These are phyloP conservation scores for Molossus alvarezi DNA, from an alignment of 2,797 vertebrate species.

Conservation along the genomic window DNA sequence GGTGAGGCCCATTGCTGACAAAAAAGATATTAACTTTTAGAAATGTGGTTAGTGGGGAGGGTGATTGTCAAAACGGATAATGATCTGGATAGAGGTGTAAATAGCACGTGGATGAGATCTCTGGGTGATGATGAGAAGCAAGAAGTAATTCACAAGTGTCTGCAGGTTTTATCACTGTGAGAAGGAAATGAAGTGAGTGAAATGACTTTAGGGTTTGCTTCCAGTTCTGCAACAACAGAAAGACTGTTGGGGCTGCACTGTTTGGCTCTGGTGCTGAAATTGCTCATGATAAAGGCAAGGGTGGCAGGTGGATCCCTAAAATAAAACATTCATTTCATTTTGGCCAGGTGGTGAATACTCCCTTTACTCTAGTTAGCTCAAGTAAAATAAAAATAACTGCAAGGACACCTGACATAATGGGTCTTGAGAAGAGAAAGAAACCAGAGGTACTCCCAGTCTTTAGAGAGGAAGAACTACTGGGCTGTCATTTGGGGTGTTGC, in stretches of 20 bases:
- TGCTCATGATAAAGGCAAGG: not conserved
- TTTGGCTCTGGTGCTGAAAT: not conserved
- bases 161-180: conserved; percentile 69
- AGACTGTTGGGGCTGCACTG: not conserved
- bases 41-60: conserved; percentile 80
- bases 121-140: conserved; percentile 67
- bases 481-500: fast-evolving
- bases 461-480: not conserved
- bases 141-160: conserved; percentile 82
- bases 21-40: conserved; percentile 75
- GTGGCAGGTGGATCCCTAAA: conserved; percentile 11
- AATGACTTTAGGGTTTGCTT: conserved; percentile 11
- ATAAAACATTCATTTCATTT: conserved; percentile 27
- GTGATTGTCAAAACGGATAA: conserved; percentile 79
- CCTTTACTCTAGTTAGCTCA: conserved; percentile 10
- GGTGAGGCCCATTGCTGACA: conserved; percentile 6
- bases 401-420: not conserved
- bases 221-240: conserved; percentile 4
- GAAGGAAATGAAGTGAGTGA: conserved; percentile 64
- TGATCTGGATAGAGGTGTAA: conserved; percentile 77
- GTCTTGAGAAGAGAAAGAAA: not conserved
- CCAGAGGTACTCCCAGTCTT: not conserved
- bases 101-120: conserved; percentile 69
- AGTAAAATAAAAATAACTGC: conserved; percentile 48
- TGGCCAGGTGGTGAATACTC: not conserved